Evolutionary conservation across 2,888 invertebrate genomes (phyloP), one percentile per base, ranked within the genome.

Genomic region (Sarcophaga rosellei): DNA sequence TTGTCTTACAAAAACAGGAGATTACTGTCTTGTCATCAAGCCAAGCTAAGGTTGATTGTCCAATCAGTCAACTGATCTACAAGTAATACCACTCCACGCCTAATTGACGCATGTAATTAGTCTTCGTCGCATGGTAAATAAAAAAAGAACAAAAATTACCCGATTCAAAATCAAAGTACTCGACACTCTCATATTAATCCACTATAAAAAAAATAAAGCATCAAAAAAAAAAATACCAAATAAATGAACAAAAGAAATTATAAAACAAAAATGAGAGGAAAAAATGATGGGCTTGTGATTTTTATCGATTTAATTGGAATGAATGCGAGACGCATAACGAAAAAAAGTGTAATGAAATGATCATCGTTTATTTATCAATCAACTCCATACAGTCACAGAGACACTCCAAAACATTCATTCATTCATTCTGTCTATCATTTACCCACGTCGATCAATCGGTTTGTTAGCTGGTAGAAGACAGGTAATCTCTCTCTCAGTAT

Each of bases 101-200:
- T 82, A 63, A 57, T 65, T 85, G 88, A 87, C 88, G 87, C 85
- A 57, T 68, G 87, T 82, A 88, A 89, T 88, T 88, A 88, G 88
- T 88, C 88, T 89, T 88, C 89, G 87, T 88, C 88, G 85, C 85
- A 70, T 44, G 45, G 59, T 8, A 77, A 74, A 23, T 35, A 17
- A n/a, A 82, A 61, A 63, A 66, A 20, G 0, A 6, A 53, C 57
- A 21, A 21, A 75, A 73, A 47, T 10, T 63, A 23, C 15, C 66
- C 68, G 69, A 81, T 59, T 47, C 62, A 66, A 68, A 76, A 63
- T 44, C 23, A 59, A 73, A 20, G 4, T 47, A 75, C 73, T 77
- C 53, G 65, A 66, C 77, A 84, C 86, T 84, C 77, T 80, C 84
- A 74, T 81, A 84, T 86, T 86, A 75, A 86, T 81, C 84, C 86